Evolutionary conservation across 2,888 invertebrate genomes (phyloP).

Genomic region (Trisateles emortualis): DNA sequence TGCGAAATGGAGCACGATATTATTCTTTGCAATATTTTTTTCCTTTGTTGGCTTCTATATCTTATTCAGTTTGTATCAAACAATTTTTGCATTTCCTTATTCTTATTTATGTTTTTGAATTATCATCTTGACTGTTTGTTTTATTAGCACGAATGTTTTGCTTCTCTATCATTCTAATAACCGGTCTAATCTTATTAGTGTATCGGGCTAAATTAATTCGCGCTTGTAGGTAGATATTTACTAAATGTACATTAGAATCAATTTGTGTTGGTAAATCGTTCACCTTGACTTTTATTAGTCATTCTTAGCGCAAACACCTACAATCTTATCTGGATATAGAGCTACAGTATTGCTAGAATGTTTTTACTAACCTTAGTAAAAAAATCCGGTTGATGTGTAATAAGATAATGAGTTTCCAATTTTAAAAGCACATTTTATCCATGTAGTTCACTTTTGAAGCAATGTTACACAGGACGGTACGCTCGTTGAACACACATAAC

Average conservation of each 20-base stretch:
- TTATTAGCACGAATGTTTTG: conserved; percentile 27
- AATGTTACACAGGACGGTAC: conserved; percentile 80
- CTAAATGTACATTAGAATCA: conserved; percentile 46
- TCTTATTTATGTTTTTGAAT: conserved; percentile 46
- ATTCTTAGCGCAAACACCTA: conserved; percentile 46
- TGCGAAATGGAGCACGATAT: conserved; percentile 56
- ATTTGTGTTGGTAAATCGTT: conserved; percentile 34
- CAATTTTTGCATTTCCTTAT: conserved; percentile 39
- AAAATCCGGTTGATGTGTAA: conserved; percentile 58
- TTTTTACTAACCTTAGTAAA: conserved; percentile 60
- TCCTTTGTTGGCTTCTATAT: conserved; percentile 28
- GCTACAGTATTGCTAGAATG: conserved; percentile 21
- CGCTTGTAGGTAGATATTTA: conserved; percentile 37
- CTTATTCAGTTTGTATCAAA: conserved; percentile 14
- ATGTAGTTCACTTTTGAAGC: conserved; percentile 78
- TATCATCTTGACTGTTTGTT: conserved; percentile 43
- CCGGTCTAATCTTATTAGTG: conserved; percentile 38
- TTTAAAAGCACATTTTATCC: conserved; percentile 78
- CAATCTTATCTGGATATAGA: conserved; percentile 45
- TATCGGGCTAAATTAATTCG: conserved; percentile 38
- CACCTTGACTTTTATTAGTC: conserved; percentile 59
- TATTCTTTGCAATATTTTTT: conserved; percentile 41
- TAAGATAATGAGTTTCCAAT: conserved; percentile 71
- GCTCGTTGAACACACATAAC: conserved; percentile 79
- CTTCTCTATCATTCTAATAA: conserved; percentile 14